Base-by-base conservation (phyloP, 2,888 invertebrate genomes). In the Drosophila nigricruria region DNA sequence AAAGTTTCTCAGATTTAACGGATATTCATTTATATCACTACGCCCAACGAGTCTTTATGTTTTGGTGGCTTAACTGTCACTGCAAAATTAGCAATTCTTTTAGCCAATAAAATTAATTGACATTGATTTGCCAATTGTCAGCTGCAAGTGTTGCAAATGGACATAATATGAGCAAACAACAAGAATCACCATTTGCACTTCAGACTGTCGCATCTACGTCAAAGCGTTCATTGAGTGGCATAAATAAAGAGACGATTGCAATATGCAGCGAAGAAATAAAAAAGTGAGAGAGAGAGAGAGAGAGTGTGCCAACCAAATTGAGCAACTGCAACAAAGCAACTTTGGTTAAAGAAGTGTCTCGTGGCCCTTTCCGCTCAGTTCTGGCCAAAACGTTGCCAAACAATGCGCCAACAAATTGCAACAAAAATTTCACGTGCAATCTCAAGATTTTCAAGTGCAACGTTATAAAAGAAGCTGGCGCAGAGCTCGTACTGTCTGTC, bases 401-500 rank as follows among this genome's bases (percentile, higher is more conserved):
- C 73, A 77, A 65, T 68, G 59, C 54, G 56, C 67, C 36, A 62
- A 43, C 65, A 81, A 88, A 86, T 81, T 86, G 87, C 87, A 74
- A 70, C 62, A 70, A 86, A 88, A 86, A 79, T 86, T 77, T 88
- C 70, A 70, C 73, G 61, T 54, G 67, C 68, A 68, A 78, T 61
- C 70, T 88, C 62, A 66, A 79, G 79, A 79, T 73, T 75, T 89
- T 89, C 84, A 85, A 89, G 87, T 83, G 79, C 84, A 83, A 38
- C 69, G 54, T 63, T 57, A 59, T 53, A 63, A 65, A 62, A 40
- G 59, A 12, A 25, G 40, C 18, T 23, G 40, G 18, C 59, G 18
- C 23, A 52, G 57, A 47, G 38, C 23, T 43, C 18, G 3, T 12
- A 4, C 42, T 58, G 62, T 40, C 52, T 23, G 57, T 27, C 42